These are phyloP conservation scores for Schizaphis graminum DNA, from an alignment of 2,888 invertebrate genomes.

Conservation along the genomic window DNA sequence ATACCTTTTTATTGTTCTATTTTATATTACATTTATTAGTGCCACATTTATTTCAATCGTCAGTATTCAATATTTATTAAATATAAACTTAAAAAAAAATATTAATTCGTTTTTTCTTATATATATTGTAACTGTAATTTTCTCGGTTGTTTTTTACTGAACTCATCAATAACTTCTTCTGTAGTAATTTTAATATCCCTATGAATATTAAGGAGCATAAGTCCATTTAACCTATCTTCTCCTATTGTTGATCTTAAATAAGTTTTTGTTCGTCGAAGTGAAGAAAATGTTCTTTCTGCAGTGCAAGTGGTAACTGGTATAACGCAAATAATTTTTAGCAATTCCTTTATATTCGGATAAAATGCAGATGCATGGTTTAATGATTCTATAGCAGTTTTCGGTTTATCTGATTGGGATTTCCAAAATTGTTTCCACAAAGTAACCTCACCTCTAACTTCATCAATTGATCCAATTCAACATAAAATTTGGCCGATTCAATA, in stretches of 20 bases:
- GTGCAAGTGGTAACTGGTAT: no score
- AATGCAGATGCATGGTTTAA: no score
- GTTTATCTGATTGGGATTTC: conserved; percentile 25
- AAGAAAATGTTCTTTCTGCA: no score
- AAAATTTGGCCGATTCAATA: conserved; percentile 30
- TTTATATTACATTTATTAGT: not conserved
- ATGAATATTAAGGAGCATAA: not conserved
- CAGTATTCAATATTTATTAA: not conserved
- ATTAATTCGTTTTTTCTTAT: not conserved
- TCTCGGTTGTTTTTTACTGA: not conserved
- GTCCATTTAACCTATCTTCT: not conserved
- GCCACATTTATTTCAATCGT: not conserved
- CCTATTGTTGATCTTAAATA: not conserved
- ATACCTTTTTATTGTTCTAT: not conserved
- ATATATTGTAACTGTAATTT: not conserved
- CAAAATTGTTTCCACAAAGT: conserved; percentile 14
- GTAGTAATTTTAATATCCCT: not conserved
- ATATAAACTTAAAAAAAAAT: not conserved
- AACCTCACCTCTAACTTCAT: not conserved
- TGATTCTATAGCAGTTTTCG: not conserved
- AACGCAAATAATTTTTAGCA: no score
- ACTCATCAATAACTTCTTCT: not conserved
- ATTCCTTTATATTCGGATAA: no score
- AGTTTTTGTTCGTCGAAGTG: no score
- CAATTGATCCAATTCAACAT: not conserved